Evolutionary conservation across 2,797 vertebrate genomes (phyloP).

Genomic region (Glossophaga mutica): DNA sequence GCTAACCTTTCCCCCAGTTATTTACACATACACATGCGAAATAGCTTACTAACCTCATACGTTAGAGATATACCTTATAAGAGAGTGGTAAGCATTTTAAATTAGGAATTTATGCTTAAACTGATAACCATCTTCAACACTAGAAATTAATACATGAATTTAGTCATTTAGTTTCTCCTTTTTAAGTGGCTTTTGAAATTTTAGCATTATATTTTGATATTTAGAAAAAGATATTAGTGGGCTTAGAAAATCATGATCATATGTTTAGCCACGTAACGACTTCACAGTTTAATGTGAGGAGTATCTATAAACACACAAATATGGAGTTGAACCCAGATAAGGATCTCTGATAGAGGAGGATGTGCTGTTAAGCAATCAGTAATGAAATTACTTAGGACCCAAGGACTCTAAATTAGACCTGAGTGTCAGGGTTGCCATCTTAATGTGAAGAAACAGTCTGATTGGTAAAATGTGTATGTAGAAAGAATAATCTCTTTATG

Average conservation of each 20-base stretch:
- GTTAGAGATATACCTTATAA: not conserved
- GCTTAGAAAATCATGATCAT: not conserved
- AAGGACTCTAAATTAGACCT: not conserved
- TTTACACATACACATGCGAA: not conserved
- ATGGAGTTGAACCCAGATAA: not conserved
- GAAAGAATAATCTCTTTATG: not conserved
- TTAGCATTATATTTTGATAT: conserved; percentile 39
- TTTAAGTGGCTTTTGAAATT: conserved; percentile 9
- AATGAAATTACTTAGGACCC: not conserved
- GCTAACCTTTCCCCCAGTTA: not conserved
- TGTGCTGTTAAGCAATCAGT: not conserved
- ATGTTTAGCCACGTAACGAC: not conserved
- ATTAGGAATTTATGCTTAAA: conserved; percentile 25
- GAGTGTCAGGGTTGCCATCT: not conserved
- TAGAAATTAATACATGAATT: not conserved
- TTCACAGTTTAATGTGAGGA: not conserved
- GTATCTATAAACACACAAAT: not conserved
- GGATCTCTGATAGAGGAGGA: not conserved
- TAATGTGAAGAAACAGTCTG: not conserved
- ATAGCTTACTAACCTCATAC: not conserved
- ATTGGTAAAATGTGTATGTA: not conserved
- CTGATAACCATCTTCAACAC: not conserved
- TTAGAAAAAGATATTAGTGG: conserved; percentile 7
- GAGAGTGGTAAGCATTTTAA: not conserved
- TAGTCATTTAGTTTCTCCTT: not conserved